Percentiles rank a stretch among this genome's conserved stretches.
These are phyloP conservation scores for Xenus cinereus DNA, from an alignment of 2,113 vertebrate genomes.

Conservation along the genomic window DNA sequence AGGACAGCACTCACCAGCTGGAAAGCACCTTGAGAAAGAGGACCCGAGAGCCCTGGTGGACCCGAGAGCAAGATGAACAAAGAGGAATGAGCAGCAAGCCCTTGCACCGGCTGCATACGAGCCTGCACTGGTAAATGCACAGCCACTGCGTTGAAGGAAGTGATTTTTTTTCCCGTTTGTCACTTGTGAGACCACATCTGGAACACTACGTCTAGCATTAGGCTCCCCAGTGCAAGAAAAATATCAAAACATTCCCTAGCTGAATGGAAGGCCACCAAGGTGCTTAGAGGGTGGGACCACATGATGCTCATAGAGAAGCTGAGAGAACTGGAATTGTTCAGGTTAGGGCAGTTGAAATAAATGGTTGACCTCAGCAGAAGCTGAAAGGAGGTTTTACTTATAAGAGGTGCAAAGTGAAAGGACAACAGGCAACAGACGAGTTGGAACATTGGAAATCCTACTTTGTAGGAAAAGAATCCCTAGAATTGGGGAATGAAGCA, in stretches of 20 bases:
- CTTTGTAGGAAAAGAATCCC: not conserved
- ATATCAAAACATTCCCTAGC: not conserved
- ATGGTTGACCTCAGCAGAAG: not conserved
- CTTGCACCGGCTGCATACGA: not conserved
- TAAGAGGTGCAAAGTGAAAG: not conserved
- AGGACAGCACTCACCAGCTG: not conserved
- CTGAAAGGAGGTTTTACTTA: not conserved
- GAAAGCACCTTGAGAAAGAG: not conserved
- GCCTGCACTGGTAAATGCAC: not conserved
- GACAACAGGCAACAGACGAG: not conserved
- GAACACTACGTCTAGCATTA: not conserved
- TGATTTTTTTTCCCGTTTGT: not conserved
- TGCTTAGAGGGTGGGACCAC: not conserved
- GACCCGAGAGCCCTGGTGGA: not conserved
- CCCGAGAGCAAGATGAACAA: not conserved
- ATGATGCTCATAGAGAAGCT: not conserved
- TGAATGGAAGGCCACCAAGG: not conserved
- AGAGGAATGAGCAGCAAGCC: not conserved
- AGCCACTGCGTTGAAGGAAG: not conserved
- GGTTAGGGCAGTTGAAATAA: not conserved
- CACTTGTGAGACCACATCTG: not conserved
- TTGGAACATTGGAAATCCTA: not conserved
- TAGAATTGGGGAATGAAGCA: not conserved
- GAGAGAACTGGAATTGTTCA: not conserved
- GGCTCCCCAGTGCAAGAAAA: not conserved